These are phyloP conservation scores for Oceanodroma tethys DNA, from an alignment of 2,113 vertebrate genomes.

Conservation along the genomic window DNA sequence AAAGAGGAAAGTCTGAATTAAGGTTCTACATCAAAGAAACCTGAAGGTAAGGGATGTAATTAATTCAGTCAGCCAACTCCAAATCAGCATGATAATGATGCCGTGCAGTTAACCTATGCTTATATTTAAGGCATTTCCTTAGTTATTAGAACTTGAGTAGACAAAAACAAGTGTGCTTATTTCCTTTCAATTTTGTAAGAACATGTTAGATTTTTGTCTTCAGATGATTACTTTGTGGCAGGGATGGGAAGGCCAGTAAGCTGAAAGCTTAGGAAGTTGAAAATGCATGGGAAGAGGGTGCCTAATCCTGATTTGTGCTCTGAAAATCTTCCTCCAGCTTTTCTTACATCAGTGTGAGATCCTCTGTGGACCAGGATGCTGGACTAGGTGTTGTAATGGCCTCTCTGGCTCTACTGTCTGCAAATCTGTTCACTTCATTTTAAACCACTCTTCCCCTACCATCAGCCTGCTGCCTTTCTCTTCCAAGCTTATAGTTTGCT, in stretches of 20 bases:
- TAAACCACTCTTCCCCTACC: not conserved
- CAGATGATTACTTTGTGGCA: not conserved
- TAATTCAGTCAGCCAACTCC: not conserved
- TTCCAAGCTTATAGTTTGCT: not conserved
- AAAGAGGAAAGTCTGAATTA: not conserved
- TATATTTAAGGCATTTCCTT: not conserved
- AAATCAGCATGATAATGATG: not conserved
- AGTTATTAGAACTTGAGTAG: not conserved
- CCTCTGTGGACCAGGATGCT: not conserved
- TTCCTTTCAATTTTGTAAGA: not conserved
- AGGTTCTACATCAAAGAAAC: conserved; percentile 13
- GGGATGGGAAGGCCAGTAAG: not conserved
- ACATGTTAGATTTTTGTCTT: not conserved
- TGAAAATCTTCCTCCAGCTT: not conserved
- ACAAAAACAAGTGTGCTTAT: not conserved
- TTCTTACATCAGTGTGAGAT: not conserved
- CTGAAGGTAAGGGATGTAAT: not conserved
- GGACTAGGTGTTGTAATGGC: not conserved
- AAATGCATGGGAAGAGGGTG: not conserved
- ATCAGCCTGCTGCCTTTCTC: not conserved
- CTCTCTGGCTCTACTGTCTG: not conserved
- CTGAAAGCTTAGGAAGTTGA: not conserved
- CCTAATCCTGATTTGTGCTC: not conserved
- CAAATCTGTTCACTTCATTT: not conserved
- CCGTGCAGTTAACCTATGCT: not conserved